Evolutionary conservation across 2,113 vertebrate species (phyloP).

Genomic region (Hippocampus guttulatus): DNA sequence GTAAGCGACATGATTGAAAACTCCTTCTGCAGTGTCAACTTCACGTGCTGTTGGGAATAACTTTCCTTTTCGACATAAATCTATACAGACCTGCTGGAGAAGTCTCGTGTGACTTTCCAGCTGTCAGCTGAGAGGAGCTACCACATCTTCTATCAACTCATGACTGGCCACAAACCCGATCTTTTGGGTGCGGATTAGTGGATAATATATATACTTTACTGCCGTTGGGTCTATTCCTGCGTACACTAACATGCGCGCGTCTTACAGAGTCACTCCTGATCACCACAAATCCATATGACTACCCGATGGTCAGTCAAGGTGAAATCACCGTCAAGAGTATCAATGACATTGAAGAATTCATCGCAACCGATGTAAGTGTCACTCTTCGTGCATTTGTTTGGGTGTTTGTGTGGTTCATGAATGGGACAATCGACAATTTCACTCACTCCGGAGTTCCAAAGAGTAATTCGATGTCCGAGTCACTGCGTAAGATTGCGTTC

Average conservation of each 20-base stretch:
- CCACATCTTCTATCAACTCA: constrained; percentile 65
- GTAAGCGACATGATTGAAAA: constrained; percentile 65
- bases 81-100: constrained; percentile 62
- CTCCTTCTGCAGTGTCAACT: not conserved
- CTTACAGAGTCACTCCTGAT: constrained; percentile 67
- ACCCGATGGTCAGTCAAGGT: constrained; percentile 61
- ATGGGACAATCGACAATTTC: not conserved
- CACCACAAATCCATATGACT: constrained; percentile 64
- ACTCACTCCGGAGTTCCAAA: constrained; percentile 61
- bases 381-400: too few relatives aligned
- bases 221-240: not conserved
- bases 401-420: not conserved
- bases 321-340: constrained; percentile 67
- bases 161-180: constrained; percentile 68
- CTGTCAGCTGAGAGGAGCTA: constrained; percentile 71
- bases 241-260: not conserved
- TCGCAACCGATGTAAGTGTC: constrained; percentile 57
- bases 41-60: not conserved
- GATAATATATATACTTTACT: not conserved
- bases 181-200: constrained; percentile 46
- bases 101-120: constrained; percentile 58
- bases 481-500: not conserved
- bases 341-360: constrained; percentile 61
- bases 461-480: constrained; percentile 22
- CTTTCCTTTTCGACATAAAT: not conserved